Base-by-base conservation (phyloP, 2,888 invertebrate genomes). In the Brachypterus glaber region DNA sequence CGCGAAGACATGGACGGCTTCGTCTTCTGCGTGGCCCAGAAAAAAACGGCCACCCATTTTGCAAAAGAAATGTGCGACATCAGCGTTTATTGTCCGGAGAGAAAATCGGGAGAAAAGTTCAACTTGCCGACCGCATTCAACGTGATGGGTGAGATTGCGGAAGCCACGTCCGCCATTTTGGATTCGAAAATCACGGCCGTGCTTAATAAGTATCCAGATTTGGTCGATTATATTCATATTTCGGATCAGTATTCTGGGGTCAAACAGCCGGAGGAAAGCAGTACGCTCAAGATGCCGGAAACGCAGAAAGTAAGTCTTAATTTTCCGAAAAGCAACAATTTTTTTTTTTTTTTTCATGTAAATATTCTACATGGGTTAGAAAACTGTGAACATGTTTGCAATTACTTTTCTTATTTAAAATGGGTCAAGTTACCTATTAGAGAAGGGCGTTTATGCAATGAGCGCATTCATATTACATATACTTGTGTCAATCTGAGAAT, bases 211-310 rank as follows among this genome's bases (percentile, higher is more conserved):
- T 91, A 84, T 70, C 77, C 84, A 52, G 75, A 80, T 42, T 72
- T 80, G 60, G 77, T 98, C 55, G 96, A 98, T 65, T 97, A 85
- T 67, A 85, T 98, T 64, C 97, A 98, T 69, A 79, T 98, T 57
- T 95, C 96, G 37, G 98, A 98, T 70, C 88, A 95, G 60, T 98
- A 82, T 69, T 83, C 86, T 50, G 97, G 97, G 24, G 77, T 79
- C 17, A 89, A 92, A 64, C 82, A 83, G 60, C 80, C 83, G 58
- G 96, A 96, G 31, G 65, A 66, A 41, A 53, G 40, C 18, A 77
- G 84, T 72, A 35, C 41, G 12, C 47, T 60, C 11, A 60, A 57
- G 49, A 46, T 60, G 43, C 61, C 64, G n/a, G 63, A 65, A 9
- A 57, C 59, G 37, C 61, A 63, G 45, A 63, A 60, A 49, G 58